Conservation (phyloP, 2,888 invertebrate species). For the Lamellibrachia satsuma region DNA sequence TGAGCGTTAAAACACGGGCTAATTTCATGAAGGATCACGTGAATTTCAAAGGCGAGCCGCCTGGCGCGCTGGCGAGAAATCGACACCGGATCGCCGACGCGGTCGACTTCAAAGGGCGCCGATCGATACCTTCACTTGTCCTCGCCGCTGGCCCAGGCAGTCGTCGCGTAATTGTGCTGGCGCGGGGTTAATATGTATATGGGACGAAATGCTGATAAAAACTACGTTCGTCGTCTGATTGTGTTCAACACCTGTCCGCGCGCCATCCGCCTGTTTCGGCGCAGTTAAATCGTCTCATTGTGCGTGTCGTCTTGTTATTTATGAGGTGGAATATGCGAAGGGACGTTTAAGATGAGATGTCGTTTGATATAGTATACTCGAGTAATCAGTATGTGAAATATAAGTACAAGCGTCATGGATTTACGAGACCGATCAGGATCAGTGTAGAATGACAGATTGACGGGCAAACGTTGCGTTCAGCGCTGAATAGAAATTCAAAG, state of each 20-base stretch:
- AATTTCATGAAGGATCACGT: conserved; percentile 17
- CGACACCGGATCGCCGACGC: neutral
- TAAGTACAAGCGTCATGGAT: neutral
- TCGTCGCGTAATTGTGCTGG: neutral
- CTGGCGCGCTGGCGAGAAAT: neutral
- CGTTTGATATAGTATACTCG: neutral
- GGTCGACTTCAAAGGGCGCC: neutral
- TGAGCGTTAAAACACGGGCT: conserved; percentile 17
- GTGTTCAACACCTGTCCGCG: neutral
- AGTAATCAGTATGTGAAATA: neutral
- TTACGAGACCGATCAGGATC: neutral
- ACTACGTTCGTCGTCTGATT: neutral
- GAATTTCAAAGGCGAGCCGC: neutral
- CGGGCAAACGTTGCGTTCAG: neutral
- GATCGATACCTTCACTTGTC: conserved; percentile 17
- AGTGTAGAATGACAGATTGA: neutral
- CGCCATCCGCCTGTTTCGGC: neutral
- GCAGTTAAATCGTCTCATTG: neutral
- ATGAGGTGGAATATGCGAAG: neutral
- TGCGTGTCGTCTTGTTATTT: neutral
- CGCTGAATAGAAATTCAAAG: neutral
- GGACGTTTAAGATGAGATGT: conserved; percentile 7
- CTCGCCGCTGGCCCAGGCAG: neutral
- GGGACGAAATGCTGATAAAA: conserved; percentile 7
- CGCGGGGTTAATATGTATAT: neutral